Evolutionary conservation across 2,797 vertebrate species (phyloP).

Genomic region (Gymnocypris eckloni): DNA sequence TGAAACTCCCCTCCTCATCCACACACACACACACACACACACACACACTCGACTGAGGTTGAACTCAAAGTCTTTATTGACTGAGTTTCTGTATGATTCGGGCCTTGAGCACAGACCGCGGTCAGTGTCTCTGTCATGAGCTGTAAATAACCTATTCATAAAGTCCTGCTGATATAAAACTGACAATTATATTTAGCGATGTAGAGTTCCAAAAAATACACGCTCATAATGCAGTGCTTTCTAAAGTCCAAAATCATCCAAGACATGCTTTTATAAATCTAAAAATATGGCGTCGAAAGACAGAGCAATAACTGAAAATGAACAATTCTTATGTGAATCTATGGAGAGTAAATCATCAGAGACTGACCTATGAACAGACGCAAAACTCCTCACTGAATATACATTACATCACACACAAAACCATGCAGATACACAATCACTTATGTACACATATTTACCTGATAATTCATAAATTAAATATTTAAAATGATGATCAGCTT

Average conservation of each 20-base stretch:
- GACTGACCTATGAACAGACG: neutral
- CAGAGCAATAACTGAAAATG: constrained; percentile 4
- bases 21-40: constrained; percentile 70
- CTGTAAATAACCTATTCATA: constrained; percentile 65
- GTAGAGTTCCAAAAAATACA: neutral
- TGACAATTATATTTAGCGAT: constrained; percentile 73
- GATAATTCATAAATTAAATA: too few species aligned
- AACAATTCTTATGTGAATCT: neutral
- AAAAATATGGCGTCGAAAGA: constrained; percentile 3
- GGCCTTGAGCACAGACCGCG: constrained; percentile 64
- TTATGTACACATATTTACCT: neutral
- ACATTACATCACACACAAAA: neutral
- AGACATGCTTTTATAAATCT: constrained; percentile 19
- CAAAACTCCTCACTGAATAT: neutral
- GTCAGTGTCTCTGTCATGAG: constrained; percentile 76
- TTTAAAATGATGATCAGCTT: neutral
- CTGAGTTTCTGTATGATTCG: constrained; percentile 62
- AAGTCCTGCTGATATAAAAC: constrained; percentile 57
- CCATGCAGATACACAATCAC: neutral
- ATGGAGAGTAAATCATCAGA: neutral
- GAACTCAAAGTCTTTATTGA: constrained; percentile 82
- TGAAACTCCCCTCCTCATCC: constrained; percentile 75
- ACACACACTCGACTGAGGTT: constrained; percentile 86
- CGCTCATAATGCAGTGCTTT: constrained; percentile 15
- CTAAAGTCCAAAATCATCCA: constrained; percentile 1